Conservation (phyloP, 1,140 invertebrate species). For the Drosophila watanabei region DNA sequence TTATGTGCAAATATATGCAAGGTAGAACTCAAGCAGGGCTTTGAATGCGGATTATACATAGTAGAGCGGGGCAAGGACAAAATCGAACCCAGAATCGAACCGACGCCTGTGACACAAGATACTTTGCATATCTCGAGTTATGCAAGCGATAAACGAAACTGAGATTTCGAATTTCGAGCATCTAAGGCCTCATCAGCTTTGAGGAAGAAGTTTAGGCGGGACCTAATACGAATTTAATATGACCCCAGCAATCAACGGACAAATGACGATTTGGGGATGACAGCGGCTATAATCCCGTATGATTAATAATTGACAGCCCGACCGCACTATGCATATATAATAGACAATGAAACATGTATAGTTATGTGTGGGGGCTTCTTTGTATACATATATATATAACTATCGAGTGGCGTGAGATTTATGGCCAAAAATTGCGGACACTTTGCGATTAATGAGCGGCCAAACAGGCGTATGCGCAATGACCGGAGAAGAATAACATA, state of each 20-base stretch:
- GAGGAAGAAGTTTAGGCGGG: conserved; percentile 1
- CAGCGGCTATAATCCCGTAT: conserved; percentile 48
- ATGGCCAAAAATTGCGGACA: conserved; percentile 64
- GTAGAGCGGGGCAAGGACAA: conserved; percentile 34
- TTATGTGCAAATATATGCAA: conserved; percentile 36
- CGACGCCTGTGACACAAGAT: conserved; percentile 30
- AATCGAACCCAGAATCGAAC: conserved; percentile 15
- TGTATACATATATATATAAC: conserved; percentile 24
- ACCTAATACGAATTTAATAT: conserved; percentile 61
- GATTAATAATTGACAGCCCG: conserved; percentile 73
- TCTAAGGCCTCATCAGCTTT: conserved; percentile 8
- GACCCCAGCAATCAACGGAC: conserved; percentile 34
- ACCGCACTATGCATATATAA: conserved; percentile 30
- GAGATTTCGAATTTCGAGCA: conserved; percentile 12
- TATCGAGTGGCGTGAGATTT: conserved; percentile 60
- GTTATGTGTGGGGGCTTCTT: conserved; percentile 15
- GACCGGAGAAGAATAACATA: conserved; percentile 7
- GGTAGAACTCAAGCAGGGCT: conserved; percentile 35
- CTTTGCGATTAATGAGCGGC: conserved; percentile 65
- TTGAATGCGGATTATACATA: conserved; percentile 65
- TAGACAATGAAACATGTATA: conserved; percentile 10
- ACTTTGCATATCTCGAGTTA: conserved; percentile 65
- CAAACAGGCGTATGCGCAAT: conserved; percentile 55
- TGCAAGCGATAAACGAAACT: conserved; percentile 49
- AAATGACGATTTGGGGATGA: conserved; percentile 30